These are phyloP conservation scores for Meriones psammophilus DNA, from an alignment of 2,797 vertebrate species.

Conservation along the genomic window DNA sequence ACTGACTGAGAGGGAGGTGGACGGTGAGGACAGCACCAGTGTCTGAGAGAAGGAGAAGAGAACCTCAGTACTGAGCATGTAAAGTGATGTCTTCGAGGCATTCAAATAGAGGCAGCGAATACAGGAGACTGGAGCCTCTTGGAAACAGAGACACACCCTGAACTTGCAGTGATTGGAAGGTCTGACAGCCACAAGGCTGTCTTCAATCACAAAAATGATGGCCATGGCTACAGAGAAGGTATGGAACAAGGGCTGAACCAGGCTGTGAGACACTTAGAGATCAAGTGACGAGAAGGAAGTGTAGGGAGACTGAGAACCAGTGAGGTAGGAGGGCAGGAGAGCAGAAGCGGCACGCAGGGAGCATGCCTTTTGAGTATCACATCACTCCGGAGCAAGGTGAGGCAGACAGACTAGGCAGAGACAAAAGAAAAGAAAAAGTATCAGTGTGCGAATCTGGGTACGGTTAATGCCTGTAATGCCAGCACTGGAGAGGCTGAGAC, in stretches of 20 bases:
- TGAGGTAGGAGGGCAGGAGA: background rate
- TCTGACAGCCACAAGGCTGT: background rate
- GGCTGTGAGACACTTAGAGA: background rate
- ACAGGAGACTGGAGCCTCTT: background rate
- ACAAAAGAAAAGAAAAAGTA: background rate
- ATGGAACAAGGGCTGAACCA: slow-evolving; percentile 5
- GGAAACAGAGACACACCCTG: background rate
- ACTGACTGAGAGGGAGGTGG: background rate
- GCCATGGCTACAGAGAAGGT: background rate
- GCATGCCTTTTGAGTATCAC: background rate
- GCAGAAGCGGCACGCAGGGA: background rate
- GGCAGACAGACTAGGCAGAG: background rate
- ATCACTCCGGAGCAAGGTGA: background rate
- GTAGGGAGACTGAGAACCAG: background rate
- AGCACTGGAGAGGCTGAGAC: background rate
- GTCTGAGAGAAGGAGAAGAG: background rate
- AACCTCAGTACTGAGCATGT: background rate
- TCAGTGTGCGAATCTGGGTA: background rate
- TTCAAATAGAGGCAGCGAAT: background rate
- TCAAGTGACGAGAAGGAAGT: slow-evolving; percentile 37
- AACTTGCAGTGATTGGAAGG: background rate
- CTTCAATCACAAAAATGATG: slow-evolving; percentile 43
- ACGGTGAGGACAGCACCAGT: background rate
- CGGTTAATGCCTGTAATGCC: background rate
- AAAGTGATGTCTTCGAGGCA: background rate